Evolutionary conservation across 2,888 invertebrate species (phyloP).

Genomic region (Mechanitis messenoides): DNA sequence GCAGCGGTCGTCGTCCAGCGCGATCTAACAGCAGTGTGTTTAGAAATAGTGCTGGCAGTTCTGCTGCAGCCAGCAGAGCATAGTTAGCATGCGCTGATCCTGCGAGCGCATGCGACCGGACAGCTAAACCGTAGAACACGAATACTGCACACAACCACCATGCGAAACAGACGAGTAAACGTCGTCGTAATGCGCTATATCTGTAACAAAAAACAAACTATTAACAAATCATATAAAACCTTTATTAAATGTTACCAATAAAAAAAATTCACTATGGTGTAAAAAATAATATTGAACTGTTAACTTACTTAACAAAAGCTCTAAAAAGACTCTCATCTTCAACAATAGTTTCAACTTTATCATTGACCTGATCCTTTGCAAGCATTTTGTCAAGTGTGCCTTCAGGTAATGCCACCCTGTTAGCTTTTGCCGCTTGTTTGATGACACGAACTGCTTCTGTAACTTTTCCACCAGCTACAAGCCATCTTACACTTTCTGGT

Average conservation of each 20-base stretch:
- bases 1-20: constrained; percentile 57
- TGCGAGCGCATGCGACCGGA: constrained; percentile 56
- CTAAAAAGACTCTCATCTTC: constrained; percentile 54
- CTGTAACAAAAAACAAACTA: constrained; percentile 32
- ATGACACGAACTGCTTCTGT: constrained; percentile 79
- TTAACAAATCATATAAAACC: not conserved
- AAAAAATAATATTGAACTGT: too few species aligned
- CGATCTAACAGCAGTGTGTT: constrained; percentile 67
- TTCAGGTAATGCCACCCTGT: constrained; percentile 68
- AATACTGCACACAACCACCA: constrained; percentile 69
- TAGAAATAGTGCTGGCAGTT: constrained; percentile 58
- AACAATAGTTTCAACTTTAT: constrained; percentile 37
- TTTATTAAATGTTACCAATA: too few species aligned
- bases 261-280: too few species aligned
- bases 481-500: constrained; percentile 87
- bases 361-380: constrained; percentile 42
- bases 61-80: constrained; percentile 60
- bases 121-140: constrained; percentile 70
- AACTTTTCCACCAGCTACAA: constrained; percentile 79
- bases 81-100: constrained; percentile 59
- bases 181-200: constrained; percentile 56
- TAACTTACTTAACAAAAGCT: constrained; percentile 57
- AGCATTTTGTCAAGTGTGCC: constrained; percentile 65
- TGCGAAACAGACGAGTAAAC: constrained; percentile 59
- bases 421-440: constrained; percentile 77